Conservation (phyloP, 2,113 vertebrate species). For the Deroptyus accipitrinus region DNA sequence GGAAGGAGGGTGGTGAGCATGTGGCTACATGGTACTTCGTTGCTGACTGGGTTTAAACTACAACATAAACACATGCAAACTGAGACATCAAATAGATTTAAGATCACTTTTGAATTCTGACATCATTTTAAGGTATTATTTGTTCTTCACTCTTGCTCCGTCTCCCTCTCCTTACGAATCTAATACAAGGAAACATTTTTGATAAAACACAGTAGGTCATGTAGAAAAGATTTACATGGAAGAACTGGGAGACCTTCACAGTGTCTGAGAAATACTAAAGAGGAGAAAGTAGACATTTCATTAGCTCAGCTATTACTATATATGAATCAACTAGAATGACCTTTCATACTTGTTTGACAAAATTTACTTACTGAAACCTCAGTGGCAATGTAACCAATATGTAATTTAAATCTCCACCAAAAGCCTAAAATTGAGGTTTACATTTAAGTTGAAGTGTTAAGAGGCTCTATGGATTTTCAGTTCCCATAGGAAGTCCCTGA, state of each 20-base stretch:
- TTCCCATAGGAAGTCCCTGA: not conserved
- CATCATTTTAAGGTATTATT: not conserved
- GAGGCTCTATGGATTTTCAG: not conserved
- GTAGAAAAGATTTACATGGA: not conserved
- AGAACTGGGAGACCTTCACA: not conserved
- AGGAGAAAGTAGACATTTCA: not conserved
- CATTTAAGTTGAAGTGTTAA: not conserved
- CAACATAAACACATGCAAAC: not conserved
- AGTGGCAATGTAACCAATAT: not conserved
- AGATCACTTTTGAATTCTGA: not conserved
- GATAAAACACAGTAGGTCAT: not conserved
- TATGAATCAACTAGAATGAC: not conserved
- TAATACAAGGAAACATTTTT: not conserved
- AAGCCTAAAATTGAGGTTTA: conserved; percentile 11
- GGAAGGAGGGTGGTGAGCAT: not conserved
- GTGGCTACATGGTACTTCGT: not conserved
- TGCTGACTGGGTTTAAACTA: not conserved
- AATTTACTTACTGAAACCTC: conserved; percentile 29
- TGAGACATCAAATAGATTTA: not conserved
- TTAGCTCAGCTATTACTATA: conserved; percentile 6
- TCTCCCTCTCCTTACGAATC: not conserved
- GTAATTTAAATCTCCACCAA: conserved; percentile 8
- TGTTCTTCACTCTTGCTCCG: not conserved
- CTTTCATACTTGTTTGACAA: conserved; percentile 10
- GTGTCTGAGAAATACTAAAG: not conserved